Conservation (phyloP, 2,888 invertebrate genomes). For the Anticlea derivata region DNA sequence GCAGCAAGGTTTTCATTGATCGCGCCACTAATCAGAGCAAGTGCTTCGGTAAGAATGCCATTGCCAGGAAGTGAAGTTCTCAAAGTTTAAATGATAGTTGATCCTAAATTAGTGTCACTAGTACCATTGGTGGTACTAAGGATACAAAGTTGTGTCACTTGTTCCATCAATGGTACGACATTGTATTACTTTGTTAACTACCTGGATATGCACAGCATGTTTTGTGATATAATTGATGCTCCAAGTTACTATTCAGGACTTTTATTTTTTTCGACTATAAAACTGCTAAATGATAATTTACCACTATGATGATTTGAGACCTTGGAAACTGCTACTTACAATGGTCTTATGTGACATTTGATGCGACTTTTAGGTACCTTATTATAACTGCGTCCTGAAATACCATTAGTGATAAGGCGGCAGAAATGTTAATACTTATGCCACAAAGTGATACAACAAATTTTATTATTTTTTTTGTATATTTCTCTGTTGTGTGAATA, state of each 20-base stretch:
- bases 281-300: slow-evolving; percentile 8
- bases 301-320: background rate
- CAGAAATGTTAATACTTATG: background rate
- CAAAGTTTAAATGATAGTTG: background rate
- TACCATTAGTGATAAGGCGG: background rate
- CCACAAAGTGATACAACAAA: too few relatives aligned
- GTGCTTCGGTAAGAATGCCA: slow-evolving; percentile 91
- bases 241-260: background rate
- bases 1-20: slow-evolving; percentile 99
- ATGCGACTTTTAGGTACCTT: slow-evolving; percentile 11
- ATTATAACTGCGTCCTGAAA: background rate
- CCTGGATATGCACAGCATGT: too few relatives aligned
- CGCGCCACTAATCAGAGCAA: slow-evolving; percentile 99
- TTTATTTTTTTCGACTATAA: slow-evolving; percentile 1
- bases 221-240: too few relatives aligned
- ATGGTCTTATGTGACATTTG: background rate
- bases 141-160: too few relatives aligned
- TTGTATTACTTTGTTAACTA: too few relatives aligned
- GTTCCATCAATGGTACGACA: too few relatives aligned
- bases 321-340: background rate
- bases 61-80: too few relatives aligned
- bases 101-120: too few relatives aligned
- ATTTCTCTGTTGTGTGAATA: too few relatives aligned
- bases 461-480: too few relatives aligned
- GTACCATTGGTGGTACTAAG: too few relatives aligned